Evolutionary conservation across 2,113 vertebrate species (phyloP), one percentile per base, ranked within the genome.

Genomic region (Phrynosoma blainvillii): DNA sequence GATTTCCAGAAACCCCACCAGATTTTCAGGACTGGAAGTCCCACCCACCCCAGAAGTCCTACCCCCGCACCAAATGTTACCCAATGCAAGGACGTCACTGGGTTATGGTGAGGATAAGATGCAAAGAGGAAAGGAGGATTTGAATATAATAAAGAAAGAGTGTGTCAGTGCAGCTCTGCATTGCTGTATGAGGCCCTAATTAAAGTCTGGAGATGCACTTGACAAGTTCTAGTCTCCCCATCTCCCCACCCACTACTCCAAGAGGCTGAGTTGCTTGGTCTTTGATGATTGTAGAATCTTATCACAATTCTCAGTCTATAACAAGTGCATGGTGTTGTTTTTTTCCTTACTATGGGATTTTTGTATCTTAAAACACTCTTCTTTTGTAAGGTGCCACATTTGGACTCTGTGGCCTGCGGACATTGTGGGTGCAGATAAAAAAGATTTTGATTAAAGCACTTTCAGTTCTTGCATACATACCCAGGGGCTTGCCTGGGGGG

Each of bases 391-490:
- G 65, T 83, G 79, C 71, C 59, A 77, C 42, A 56, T 76, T 86
- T 56, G 42, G 84, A 47, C 73, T 83, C 27, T 10, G 11, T 89
- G 65, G 23, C 79, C 79, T 83, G 21, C 18, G 30, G 80, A 68
- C 54, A 32, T 76, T 76, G 27, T 32, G 21, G 52, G 73, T 71
- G 13, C 79, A 89, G 71, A 82, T 86, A 68, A 89, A 89, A 36
- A 82, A 70, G 47, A 70, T 84, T 84, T 84, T 71, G 82, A 88
- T 88, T 88, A 84, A 88, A 88, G 73, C 30, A 10, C 47, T 79
- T 88, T 88, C 32, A 27, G 21, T 70, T 82, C 32, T 71, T 83
- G 79, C 79, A 77, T 78, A 82, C 73, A 77, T 18, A 78, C 73
- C 79, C 62, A 76, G 25, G 68, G 76, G 87, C 36, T 79, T 84